phyloP scores from a whole-genome alignment of 2,113 vertebrate species.

The Cynocephalus volans region DNA sequence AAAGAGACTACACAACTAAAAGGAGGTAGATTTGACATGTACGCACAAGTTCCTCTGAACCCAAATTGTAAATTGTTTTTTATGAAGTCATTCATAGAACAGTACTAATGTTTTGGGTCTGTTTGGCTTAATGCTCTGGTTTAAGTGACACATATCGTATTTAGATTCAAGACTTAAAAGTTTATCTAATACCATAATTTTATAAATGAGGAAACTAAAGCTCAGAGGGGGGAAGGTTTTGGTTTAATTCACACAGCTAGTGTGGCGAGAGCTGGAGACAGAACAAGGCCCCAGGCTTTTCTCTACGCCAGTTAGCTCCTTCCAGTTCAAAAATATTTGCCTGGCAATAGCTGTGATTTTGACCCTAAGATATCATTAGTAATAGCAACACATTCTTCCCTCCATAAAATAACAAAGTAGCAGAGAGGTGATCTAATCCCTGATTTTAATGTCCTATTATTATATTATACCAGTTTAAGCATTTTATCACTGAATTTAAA shows the following conservation, averaged over 20 bases:
- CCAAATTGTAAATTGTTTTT: neutral
- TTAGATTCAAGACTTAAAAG: slow-evolving; percentile 8
- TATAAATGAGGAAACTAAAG: neutral
- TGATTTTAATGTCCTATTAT: neutral
- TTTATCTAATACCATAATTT: neutral
- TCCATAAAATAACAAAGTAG: neutral
- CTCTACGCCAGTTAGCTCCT: neutral
- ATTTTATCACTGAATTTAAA: slow-evolving; percentile 71
- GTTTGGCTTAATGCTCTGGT: neutral
- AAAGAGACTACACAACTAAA: neutral
- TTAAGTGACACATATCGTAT: neutral
- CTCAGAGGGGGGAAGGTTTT: neutral
- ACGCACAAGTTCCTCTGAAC: neutral
- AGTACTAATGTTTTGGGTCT: neutral
- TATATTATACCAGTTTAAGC: slow-evolving; percentile 41
- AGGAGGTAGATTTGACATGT: neutral
- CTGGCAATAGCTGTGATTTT: neutral
- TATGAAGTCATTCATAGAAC: neutral
- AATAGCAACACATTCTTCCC: neutral
- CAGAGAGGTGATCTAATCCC: neutral
- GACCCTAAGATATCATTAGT: slow-evolving; percentile 15
- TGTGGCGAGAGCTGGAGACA: neutral
- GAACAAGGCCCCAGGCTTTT: neutral
- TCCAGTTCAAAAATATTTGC: slow-evolving; percentile 14
- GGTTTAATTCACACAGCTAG: neutral